Conservation (phyloP, 1,140 invertebrate species). For the Galendromus occidentalis region DNA sequence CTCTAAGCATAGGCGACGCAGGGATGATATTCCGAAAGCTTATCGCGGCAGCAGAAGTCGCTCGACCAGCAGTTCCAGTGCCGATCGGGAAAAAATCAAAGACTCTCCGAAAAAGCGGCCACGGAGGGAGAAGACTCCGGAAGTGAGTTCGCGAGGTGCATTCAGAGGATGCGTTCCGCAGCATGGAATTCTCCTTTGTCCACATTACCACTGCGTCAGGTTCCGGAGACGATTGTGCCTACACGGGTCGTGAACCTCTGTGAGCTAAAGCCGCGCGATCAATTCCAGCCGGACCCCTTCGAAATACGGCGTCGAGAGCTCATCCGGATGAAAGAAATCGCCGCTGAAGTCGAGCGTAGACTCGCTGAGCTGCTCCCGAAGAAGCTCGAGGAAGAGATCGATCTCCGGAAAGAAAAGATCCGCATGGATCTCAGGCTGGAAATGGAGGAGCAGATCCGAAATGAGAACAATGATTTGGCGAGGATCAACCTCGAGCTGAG, state of each 20-base stretch:
- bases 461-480: background rate
- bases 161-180: too few relatives aligned
- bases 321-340: background rate
- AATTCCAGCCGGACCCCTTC: conserved; percentile 2
- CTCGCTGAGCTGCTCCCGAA: background rate
- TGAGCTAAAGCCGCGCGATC: too few relatives aligned
- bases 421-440: background rate
- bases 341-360: background rate
- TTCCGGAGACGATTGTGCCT: background rate
- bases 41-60: background rate
- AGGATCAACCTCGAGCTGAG: background rate
- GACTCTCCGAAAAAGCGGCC: background rate
- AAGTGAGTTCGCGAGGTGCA: background rate
- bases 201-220: too few relatives aligned
- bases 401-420: background rate
- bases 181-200: too few relatives aligned
- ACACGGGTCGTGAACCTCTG: background rate
- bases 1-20: background rate
- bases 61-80: background rate
- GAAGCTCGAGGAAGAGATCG: conserved; percentile 1
- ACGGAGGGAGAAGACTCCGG: background rate
- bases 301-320: background rate
- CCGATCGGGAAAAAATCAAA: background rate
- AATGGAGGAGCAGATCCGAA: conserved; percentile 2
- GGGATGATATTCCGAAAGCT: background rate